These are phyloP conservation scores for Dicycla oo DNA, from an alignment of 2,888 invertebrate species.

Conservation along the genomic window DNA sequence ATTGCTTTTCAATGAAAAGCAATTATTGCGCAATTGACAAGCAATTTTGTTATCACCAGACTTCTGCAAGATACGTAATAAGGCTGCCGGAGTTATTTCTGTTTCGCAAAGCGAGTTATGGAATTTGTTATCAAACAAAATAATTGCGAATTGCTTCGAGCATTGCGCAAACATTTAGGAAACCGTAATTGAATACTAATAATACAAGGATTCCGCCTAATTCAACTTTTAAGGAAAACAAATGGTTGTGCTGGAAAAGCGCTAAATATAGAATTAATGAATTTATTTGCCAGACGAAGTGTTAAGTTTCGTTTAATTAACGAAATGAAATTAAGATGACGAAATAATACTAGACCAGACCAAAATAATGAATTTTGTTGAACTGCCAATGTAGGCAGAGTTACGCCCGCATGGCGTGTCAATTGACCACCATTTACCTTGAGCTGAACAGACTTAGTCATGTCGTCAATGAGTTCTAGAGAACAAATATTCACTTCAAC, in stretches of 20 bases:
- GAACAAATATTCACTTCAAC: conserved; percentile 9
- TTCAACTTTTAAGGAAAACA: background rate
- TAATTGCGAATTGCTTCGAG: background rate
- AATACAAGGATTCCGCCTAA: background rate
- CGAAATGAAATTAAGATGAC: too few species aligned
- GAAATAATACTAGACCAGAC: background rate
- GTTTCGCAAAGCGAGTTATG: background rate
- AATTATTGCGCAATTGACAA: too few species aligned
- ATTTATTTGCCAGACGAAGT: background rate
- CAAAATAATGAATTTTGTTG: background rate
- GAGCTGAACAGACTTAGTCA: conserved; percentile 16
- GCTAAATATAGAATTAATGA: background rate
- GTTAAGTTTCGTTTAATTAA: background rate
- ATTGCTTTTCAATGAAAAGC: too few species aligned
- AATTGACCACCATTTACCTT: background rate
- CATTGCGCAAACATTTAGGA: background rate
- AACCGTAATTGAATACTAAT: background rate
- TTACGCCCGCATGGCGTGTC: conserved; percentile 20
- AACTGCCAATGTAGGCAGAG: background rate
- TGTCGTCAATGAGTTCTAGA: background rate
- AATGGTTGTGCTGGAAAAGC: background rate
- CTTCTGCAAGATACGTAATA: too few species aligned
- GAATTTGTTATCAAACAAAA: background rate
- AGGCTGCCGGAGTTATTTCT: background rate
- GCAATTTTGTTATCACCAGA: too few species aligned